Evolutionary conservation across 2,113 vertebrate genomes (phyloP), one percentile per base, ranked within the genome.

Genomic region (Hippoglossus stenolepis): DNA sequence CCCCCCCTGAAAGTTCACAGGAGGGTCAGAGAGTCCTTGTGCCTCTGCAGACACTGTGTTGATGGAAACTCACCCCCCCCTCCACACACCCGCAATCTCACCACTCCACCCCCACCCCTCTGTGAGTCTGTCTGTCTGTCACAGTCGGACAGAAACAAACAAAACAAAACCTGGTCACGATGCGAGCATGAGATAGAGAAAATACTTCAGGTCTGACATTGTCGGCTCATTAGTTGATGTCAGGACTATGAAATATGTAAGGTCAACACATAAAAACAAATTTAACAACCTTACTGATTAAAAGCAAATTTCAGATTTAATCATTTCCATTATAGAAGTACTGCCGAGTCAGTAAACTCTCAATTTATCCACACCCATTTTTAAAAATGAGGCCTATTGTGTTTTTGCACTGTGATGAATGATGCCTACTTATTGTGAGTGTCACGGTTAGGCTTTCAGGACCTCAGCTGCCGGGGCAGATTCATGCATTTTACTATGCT

Each of bases 1-100:
- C 94, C 95, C 94, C 31, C 94, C 94, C 88, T 74, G 87, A 94
- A 96, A 94, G 97, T 98, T 99, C 97, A 97, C 53, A 70, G 90
- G 93, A 94, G 95, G 97, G 98, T 98, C 97, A 96, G 18, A 56
- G 92, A 94, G 94, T 94, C 95, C 95, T 94, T 92, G 88, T 35
- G 77, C 80, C 84, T 90, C 79, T 88, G 90, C 92, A 94, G 93
- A 95, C 93, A 67, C 89, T 89, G 92, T 91, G 88, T 91, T 92
- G 92, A 88, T 90, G 80, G 93, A 94, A 80, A 28, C 66, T 62
- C 84, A 89, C 89, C 86, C 89, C 84, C 84, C 83, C 47, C 47
- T 18, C 47, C 47, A 18, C 17, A 15, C 7, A 15, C 17, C 47
- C 18, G 18, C 47, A 15, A 57, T 59, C 65, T 65, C 69, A 38